Evolutionary conservation across 2,113 vertebrate genomes (phyloP).

Genomic region (Hemichromis elongatus): DNA sequence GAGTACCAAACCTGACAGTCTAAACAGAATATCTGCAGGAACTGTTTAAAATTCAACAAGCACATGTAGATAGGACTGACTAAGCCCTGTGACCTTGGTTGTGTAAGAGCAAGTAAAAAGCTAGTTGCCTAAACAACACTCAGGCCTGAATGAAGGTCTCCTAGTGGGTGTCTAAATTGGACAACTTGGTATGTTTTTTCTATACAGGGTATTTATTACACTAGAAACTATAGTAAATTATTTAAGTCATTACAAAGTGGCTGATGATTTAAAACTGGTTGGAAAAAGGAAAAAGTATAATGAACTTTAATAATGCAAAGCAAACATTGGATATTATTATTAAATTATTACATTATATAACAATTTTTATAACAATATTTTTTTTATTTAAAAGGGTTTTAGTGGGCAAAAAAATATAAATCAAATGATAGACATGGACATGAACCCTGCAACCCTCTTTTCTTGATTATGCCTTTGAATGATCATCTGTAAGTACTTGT

Average conservation of each 20-base stretch:
- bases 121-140: background rate
- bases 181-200: background rate
- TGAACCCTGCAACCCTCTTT: fast-evolving
- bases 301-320: background rate
- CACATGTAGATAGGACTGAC: background rate
- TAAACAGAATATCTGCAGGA: background rate
- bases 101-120: background rate
- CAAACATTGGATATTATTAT: no score
- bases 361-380: no score
- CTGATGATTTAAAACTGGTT: background rate
- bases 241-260: background rate
- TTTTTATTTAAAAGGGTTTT: no score
- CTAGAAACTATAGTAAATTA: background rate
- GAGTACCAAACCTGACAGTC: background rate
- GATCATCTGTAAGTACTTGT: background rate
- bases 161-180: background rate
- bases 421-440: no score
- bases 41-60: background rate
- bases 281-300: background rate
- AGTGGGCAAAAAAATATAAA: no score
- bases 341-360: no score
- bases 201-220: background rate
- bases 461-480: background rate
- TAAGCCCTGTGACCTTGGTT: background rate
- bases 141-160: background rate